Evolutionary conservation across 2,113 vertebrate genomes (phyloP).

Genomic region (Penelope pileata): DNA sequence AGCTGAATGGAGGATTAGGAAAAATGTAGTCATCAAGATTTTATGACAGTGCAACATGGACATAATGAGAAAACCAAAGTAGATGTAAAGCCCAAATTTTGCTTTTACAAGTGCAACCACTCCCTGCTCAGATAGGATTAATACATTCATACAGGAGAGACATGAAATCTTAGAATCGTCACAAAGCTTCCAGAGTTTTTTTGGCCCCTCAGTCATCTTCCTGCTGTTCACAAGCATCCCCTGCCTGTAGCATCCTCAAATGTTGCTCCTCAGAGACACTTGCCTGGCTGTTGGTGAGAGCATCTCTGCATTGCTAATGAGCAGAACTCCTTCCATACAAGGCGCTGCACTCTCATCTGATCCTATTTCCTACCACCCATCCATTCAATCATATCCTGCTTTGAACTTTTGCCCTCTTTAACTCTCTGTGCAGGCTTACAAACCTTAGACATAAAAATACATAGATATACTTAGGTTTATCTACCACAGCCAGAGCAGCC

Average conservation of each 20-base stretch:
- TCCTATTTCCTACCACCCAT: background rate
- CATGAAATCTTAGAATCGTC: background rate
- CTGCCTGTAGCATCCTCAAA: background rate
- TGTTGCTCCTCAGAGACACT: background rate
- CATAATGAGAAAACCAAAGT: background rate
- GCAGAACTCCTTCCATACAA: background rate
- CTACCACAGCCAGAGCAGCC: constrained; percentile 70
- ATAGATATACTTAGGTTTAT: constrained; percentile 63
- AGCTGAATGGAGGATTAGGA: background rate
- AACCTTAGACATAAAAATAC: constrained; percentile 43
- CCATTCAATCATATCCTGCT: constrained; percentile 22
- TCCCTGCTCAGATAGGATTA: background rate
- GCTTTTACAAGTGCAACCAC: background rate
- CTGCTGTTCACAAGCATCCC: background rate
- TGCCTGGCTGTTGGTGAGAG: constrained; percentile 6
- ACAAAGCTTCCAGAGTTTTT: constrained; percentile 5
- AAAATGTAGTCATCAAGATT: background rate
- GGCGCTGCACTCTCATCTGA: background rate
- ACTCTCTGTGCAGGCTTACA: constrained; percentile 34
- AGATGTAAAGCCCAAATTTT: background rate
- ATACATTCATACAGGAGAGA: background rate
- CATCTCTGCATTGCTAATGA: constrained; percentile 29
- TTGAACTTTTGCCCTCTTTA: constrained; percentile 56
- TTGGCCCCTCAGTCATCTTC: background rate
- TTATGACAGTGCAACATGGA: background rate